Evolutionary conservation across 1,140 invertebrate species (phyloP).

Genomic region (Atopsyche davidsoni): DNA sequence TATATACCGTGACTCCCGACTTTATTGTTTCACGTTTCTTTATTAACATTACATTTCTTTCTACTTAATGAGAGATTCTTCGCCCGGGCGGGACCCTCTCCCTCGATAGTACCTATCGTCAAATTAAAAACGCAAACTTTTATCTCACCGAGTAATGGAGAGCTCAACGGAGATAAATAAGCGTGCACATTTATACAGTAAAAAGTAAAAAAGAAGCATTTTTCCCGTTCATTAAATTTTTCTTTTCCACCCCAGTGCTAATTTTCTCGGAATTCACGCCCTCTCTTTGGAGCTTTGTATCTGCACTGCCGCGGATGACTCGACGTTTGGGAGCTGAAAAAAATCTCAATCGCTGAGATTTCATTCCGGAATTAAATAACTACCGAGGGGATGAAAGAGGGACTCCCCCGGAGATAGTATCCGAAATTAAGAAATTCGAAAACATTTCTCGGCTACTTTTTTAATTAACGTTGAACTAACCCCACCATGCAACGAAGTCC

Average conservation of each 20-base stretch:
- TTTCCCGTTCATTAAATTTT: constrained; percentile 55
- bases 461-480: constrained; percentile 12
- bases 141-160: constrained; percentile 53
- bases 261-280: constrained; percentile 54
- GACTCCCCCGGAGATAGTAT: constrained; percentile 5
- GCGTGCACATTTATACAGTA: constrained; percentile 30
- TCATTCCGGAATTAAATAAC: constrained; percentile 54
- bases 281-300: constrained; percentile 33
- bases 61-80: constrained; percentile 29
- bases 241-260: constrained; percentile 52
- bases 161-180: constrained; percentile 52
- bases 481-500: not conserved
- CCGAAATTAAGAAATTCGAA: constrained; percentile 18
- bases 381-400: constrained; percentile 36
- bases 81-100: constrained; percentile 48
- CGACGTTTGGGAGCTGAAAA: constrained; percentile 22
- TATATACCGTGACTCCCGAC: too few relatives aligned
- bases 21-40: too few relatives aligned
- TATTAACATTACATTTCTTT: too few relatives aligned
- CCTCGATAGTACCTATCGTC: constrained; percentile 52
- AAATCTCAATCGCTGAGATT: constrained; percentile 51
- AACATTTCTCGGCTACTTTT: constrained; percentile 20
- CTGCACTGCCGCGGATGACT: constrained; percentile 14
- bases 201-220: constrained; percentile 44
- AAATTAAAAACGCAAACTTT: constrained; percentile 55